These are phyloP conservation scores for Sphaerodactylus townsendi DNA, from an alignment of 2,113 vertebrate genomes.

Conservation along the genomic window DNA sequence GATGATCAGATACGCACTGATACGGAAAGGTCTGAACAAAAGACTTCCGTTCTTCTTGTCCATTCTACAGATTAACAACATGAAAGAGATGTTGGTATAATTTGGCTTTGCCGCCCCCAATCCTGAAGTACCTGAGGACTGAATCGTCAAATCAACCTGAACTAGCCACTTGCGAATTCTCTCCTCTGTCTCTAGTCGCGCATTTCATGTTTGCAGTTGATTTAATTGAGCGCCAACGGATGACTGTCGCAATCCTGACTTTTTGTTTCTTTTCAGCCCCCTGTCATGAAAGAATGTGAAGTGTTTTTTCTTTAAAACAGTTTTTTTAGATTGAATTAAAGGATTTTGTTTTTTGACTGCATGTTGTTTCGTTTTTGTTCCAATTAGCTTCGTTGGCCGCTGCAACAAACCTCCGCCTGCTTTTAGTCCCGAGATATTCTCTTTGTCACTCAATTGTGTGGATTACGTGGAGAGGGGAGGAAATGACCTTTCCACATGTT, in stretches of 20 bases:
- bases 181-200: background rate
- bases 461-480: no score
- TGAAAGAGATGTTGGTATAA: background rate
- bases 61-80: background rate
- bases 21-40: background rate
- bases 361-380: background rate
- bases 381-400: background rate
- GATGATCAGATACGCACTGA: background rate
- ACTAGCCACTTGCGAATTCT: background rate
- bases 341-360: background rate
- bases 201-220: background rate
- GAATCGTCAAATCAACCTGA: background rate
- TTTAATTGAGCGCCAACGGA: background rate
- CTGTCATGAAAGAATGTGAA: constrained; percentile 1
- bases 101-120: background rate
- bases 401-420: background rate
- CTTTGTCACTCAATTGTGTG: no score
- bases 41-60: background rate
- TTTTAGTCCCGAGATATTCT: background rate
- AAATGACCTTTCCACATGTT: background rate
- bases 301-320: constrained; percentile 9
- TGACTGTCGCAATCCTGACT: background rate
- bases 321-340: background rate
- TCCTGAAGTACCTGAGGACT: background rate
- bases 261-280: background rate